A percentile compares a stretch with the other conserved stretches of the same genome.
Evolutionary conservation across 2,113 vertebrate species (phyloP).

Genomic region (Natator depressus): DNA sequence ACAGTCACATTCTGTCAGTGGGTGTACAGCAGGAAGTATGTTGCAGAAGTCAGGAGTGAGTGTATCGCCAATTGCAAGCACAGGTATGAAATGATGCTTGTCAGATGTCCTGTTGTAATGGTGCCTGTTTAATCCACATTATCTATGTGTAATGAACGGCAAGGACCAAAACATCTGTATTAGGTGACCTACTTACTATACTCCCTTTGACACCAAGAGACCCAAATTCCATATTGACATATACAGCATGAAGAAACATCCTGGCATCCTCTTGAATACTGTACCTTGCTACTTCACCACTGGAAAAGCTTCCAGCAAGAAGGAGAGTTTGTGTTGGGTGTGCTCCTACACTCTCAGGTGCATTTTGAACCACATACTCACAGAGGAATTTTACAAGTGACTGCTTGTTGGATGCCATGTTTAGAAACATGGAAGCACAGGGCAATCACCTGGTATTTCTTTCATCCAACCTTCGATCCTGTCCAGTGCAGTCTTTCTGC

Average conservation of each 20-base stretch:
- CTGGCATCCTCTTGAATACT: not conserved
- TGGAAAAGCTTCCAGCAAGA: not conserved
- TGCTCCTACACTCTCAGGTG: not conserved
- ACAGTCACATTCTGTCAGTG: no score
- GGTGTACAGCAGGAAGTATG: no score
- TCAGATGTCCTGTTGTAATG: no score
- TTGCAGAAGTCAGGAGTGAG: no score
- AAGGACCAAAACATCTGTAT: not conserved
- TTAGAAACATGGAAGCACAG: not conserved
- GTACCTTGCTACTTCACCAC: not conserved
- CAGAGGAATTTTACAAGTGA: not conserved
- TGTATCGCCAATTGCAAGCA: no score
- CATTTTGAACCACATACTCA: not conserved
- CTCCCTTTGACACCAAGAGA: not conserved
- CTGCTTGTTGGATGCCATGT: not conserved
- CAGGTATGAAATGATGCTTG: no score
- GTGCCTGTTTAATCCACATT: not conserved
- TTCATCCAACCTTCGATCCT: not conserved
- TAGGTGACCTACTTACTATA: not conserved
- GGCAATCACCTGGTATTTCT: not conserved
- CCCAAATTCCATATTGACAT: not conserved
- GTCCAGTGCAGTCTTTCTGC: not conserved
- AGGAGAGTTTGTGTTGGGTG: not conserved
- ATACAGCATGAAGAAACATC: not conserved
- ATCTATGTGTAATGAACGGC: not conserved